Conservation (phyloP, 2,797 vertebrate species). For the Emydoidea blandingii region DNA sequence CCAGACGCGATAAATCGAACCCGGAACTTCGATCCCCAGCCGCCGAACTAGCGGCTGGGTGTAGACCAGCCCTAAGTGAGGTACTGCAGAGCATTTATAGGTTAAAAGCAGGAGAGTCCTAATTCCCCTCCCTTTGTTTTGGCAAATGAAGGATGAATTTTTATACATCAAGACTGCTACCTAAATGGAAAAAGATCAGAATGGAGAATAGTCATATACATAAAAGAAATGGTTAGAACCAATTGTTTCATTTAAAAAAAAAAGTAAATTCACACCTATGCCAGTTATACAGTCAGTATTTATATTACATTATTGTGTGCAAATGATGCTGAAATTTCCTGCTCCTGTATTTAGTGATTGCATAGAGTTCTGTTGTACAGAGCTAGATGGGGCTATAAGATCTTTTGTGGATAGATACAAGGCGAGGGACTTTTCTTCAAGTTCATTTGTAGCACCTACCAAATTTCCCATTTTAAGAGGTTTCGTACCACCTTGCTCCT, state of each 20-base stretch:
- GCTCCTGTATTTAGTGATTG: constrained; percentile 37
- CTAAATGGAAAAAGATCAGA: neutral
- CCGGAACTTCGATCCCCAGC: too few species aligned
- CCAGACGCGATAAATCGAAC: too few species aligned
- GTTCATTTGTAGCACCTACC: neutral
- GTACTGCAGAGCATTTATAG: neutral
- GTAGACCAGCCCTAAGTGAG: too few species aligned
- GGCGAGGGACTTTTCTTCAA: constrained; percentile 15
- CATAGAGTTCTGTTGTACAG: constrained; percentile 70
- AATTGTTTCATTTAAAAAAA: neutral
- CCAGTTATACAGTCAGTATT: neutral
- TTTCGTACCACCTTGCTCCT: neutral
- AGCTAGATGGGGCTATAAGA: constrained; percentile 87
- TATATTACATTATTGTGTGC: neutral
- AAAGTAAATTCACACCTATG: neutral
- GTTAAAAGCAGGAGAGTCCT: neutral
- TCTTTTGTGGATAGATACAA: constrained; percentile 73
- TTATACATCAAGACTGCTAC: rapidly evolving
- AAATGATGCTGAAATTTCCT: neutral
- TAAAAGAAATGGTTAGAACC: neutral
- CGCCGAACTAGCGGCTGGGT: too few species aligned
- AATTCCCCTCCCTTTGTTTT: neutral
- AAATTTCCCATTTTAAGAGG: neutral
- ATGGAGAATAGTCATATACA: rapidly evolving
- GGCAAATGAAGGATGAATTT: rapidly evolving